Conservation (phyloP, 2,113 vertebrate species). For the Nibea coibor region DNA sequence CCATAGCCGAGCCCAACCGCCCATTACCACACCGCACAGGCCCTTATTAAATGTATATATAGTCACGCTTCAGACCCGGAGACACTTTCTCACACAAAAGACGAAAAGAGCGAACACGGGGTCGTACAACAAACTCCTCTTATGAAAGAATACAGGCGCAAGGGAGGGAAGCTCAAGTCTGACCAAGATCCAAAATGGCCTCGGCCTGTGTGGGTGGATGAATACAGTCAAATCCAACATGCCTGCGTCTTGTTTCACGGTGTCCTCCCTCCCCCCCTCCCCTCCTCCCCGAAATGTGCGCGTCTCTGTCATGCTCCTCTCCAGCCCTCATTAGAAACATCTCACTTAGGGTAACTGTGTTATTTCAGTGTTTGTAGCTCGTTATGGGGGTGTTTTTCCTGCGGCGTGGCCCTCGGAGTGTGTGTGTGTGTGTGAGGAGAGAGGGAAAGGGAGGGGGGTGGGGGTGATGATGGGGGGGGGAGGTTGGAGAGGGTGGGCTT, state of each 20-base stretch:
- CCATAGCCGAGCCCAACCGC: conserved; percentile 78
- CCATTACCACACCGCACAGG: conserved; percentile 84
- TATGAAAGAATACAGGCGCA: conserved; percentile 45
- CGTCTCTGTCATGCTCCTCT: conserved; percentile 57
- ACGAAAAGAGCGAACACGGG: conserved; percentile 50
- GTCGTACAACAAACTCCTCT: conserved; percentile 57
- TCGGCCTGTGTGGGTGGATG: conserved; percentile 70
- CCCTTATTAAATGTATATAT: conserved; percentile 89
- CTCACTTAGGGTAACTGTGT: conserved; percentile 80
- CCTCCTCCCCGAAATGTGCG: conserved; percentile 9
- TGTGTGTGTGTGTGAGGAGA: conserved; percentile 36
- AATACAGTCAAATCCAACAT: conserved; percentile 66
- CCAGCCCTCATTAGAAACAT: conserved; percentile 79
- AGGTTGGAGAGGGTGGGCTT: conserved; percentile 35
- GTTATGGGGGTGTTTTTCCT: conserved; percentile 79
- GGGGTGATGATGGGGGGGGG: background rate
- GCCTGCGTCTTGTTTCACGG: conserved; percentile 66
- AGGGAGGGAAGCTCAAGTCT: conserved; percentile 51
- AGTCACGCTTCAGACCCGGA: conserved; percentile 80
- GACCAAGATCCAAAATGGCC: conserved; percentile 71
- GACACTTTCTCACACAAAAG: conserved; percentile 80
- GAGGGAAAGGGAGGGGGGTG: conserved; percentile 25
- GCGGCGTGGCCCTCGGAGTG: conserved; percentile 58
- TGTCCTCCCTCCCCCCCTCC: background rate
- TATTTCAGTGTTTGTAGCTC: conserved; percentile 83